Conservation (phyloP, 2,888 invertebrate genomes). For the Apocheima hispidaria region DNA sequence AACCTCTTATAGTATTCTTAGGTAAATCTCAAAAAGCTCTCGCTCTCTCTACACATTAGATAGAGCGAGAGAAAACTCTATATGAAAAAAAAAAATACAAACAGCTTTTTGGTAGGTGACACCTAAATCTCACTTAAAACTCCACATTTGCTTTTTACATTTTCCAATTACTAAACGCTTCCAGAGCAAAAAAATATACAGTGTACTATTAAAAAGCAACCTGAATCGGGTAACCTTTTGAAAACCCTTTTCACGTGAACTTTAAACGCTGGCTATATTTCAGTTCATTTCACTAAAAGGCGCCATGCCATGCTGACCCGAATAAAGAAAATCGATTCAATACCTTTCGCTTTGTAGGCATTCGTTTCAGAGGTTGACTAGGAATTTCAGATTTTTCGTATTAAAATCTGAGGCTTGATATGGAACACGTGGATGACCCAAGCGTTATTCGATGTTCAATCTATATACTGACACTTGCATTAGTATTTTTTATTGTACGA, state of each 20-base stretch:
- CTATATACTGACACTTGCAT: too few relatives aligned
- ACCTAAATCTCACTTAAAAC: background rate
- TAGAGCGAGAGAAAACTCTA: background rate
- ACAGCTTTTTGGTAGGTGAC: background rate
- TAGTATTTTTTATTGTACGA: too few relatives aligned
- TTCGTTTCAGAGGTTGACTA: background rate
- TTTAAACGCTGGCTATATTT: slow-evolving; percentile 50
- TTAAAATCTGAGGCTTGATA: slow-evolving; percentile 8
- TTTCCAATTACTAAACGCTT: background rate
- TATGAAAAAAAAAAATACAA: background rate
- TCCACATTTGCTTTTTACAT: background rate
- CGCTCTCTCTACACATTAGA: background rate
- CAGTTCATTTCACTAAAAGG: slow-evolving; percentile 51
- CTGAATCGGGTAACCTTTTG: slow-evolving; percentile 34
- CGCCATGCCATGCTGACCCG: slow-evolving; percentile 47
- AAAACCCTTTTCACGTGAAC: slow-evolving; percentile 42
- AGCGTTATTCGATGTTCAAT: too few relatives aligned
- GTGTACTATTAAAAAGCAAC: slow-evolving; percentile 12
- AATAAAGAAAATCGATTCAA: slow-evolving; percentile 53
- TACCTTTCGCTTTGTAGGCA: slow-evolving; percentile 36
- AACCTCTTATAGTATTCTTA: too few relatives aligned
- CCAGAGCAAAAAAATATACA: background rate
- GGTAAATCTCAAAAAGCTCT: background rate
- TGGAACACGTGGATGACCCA: background rate
- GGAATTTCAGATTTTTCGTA: slow-evolving; percentile 14